A percentile compares a stretch with the other conserved stretches of the same genome.
These are phyloP conservation scores for Hylomyscus alleni DNA, from an alignment of 2,797 vertebrate species.

Conservation along the genomic window DNA sequence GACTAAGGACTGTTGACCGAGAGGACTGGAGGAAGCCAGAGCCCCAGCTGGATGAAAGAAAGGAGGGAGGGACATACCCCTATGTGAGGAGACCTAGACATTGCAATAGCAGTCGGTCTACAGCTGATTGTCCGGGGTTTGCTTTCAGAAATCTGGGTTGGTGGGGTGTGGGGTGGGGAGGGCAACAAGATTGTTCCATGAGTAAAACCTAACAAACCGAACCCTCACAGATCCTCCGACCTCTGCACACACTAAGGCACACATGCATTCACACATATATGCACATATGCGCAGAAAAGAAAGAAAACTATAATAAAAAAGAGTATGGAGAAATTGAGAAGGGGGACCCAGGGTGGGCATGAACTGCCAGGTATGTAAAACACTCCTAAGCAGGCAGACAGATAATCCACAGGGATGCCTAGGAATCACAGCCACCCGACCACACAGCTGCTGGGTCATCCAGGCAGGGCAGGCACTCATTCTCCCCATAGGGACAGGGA, in stretches of 20 bases:
- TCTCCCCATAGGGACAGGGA: fast-evolving
- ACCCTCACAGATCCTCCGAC: background rate
- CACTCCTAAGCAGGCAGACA: background rate
- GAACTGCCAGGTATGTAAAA: background rate
- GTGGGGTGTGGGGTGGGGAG: background rate
- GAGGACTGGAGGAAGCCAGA: background rate
- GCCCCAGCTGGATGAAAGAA: background rate
- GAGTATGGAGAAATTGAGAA: background rate
- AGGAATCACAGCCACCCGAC: background rate
- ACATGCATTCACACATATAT: background rate
- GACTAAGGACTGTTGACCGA: fast-evolving
- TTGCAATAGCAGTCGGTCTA: background rate
- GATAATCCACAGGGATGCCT: background rate
- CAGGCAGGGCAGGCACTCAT: fast-evolving
- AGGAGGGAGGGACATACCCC: background rate
- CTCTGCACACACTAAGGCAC: background rate
- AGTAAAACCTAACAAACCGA: background rate
- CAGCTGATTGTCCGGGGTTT: too few relatives aligned
- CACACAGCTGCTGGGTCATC: background rate
- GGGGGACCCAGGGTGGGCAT: background rate
- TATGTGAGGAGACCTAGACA: background rate
- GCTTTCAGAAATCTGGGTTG: background rate
- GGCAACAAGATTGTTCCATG: background rate
- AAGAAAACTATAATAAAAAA: background rate
- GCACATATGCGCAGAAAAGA: background rate